Evolutionary conservation across 2,113 vertebrate genomes (phyloP).

Genomic region (Apteryx owenii): DNA sequence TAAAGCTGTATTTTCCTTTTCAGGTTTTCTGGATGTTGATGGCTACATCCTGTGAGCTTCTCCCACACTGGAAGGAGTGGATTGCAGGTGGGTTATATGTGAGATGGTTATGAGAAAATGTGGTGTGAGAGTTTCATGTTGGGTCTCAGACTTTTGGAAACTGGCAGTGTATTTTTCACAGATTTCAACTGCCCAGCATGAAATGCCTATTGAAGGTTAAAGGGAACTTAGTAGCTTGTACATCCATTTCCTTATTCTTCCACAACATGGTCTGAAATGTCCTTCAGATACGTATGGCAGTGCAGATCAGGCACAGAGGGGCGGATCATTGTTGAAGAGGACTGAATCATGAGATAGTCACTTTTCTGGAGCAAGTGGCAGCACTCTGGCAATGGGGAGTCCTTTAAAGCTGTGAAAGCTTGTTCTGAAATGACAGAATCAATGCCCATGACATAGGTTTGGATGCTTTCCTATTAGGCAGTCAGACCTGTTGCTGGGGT

Average conservation of each 20-base stretch:
- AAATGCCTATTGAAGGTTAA: not conserved
- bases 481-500: not conserved
- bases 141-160: not conserved
- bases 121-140: not conserved
- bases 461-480: conserved; percentile 42
- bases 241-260: not conserved
- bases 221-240: not conserved
- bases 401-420: not conserved
- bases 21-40: not conserved
- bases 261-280: not conserved
- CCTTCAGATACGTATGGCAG: not conserved
- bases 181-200: not conserved
- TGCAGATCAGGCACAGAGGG: not conserved
- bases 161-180: not conserved
- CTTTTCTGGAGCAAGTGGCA: not conserved
- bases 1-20: not conserved
- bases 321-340: not conserved
- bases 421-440: conserved; percentile 58
- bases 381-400: not conserved
- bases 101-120: not conserved
- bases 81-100: not conserved
- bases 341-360: conserved; percentile 14
- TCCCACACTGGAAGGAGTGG: not conserved
- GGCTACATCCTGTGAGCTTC: not conserved
- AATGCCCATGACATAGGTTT: conserved; percentile 24